Percentiles rank a stretch among this genome's conserved stretches.
phyloP scores from a whole-genome alignment of 2,797 vertebrate genomes.

The Delichon dasypus region DNA sequence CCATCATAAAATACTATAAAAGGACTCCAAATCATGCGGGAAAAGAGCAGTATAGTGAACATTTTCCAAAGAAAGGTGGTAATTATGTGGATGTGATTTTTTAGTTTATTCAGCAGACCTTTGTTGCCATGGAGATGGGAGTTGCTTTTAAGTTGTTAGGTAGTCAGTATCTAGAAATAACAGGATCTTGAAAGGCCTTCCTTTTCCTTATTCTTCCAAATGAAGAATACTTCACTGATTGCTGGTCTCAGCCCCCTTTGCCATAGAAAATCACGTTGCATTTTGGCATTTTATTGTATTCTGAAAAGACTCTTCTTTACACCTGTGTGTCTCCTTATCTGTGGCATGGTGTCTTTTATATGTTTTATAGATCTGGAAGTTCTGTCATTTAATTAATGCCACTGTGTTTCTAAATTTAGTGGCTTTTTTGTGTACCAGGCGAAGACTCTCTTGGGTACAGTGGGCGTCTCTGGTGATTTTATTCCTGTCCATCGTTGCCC shows the following conservation, averaged over 20 bases:
- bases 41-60: not conserved
- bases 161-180: not conserved
- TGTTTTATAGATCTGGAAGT: not conserved
- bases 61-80: not conserved
- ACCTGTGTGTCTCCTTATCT: not conserved
- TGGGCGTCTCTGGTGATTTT: slow-evolving; percentile 93
- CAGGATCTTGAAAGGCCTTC: not conserved
- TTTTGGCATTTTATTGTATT: not conserved
- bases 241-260: not conserved
- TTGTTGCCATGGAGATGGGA: not conserved
- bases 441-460: slow-evolving; percentile 90
- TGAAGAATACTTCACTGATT: not conserved
- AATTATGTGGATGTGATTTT: not conserved
- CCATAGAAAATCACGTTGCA: accelerated
- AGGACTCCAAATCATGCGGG: not conserved
- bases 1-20: not conserved
- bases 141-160: not conserved
- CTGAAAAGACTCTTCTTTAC: not conserved
- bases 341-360: not conserved
- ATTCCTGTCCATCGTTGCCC: slow-evolving; percentile 91
- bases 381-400: not conserved
- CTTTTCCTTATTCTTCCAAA: not conserved
- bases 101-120: not conserved
- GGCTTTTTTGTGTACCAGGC: slow-evolving; percentile 78
- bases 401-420: not conserved